Percentiles rank a stretch among this genome's conserved stretches.
Evolutionary conservation across 2,888 invertebrate genomes (phyloP).

Genomic region (Apamea sordens): DNA sequence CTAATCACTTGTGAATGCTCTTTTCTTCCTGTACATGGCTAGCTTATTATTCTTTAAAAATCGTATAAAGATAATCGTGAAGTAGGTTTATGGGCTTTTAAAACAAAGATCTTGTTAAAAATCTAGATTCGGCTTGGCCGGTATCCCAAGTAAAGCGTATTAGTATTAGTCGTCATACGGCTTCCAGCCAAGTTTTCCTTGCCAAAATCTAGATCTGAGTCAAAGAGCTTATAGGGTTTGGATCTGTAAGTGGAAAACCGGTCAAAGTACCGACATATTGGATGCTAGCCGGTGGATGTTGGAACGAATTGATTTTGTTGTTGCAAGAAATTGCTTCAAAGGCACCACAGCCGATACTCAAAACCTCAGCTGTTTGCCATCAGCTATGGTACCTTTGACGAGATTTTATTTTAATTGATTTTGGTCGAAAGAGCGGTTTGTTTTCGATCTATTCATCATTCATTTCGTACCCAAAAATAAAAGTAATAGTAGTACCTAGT

Average conservation of each 20-base stretch:
- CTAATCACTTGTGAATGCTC: not conserved
- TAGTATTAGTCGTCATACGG: slow-evolving; percentile 26
- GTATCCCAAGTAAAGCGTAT: slow-evolving; percentile 17
- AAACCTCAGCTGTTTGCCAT: not conserved
- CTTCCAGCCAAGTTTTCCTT: slow-evolving; percentile 46
- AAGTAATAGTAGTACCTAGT: too few relatives aligned
- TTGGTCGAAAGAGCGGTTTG: too few relatives aligned
- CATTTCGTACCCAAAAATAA: too few relatives aligned
- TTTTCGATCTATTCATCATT: not conserved
- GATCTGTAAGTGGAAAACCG: slow-evolving; percentile 17
- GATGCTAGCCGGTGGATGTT: not conserved
- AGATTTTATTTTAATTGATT: not conserved
- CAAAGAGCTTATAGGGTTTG: slow-evolving; percentile 43
- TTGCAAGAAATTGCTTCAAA: not conserved
- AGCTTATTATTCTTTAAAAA: not conserved
- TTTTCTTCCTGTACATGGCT: not conserved
- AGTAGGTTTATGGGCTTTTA: not conserved
- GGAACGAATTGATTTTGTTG: slow-evolving; percentile 27
- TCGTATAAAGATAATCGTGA: not conserved
- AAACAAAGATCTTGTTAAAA: not conserved
- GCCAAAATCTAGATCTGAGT: slow-evolving; percentile 52
- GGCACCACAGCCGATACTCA: not conserved
- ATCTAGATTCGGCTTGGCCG: slow-evolving; percentile 24
- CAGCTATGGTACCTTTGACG: not conserved
- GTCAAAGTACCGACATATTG: slow-evolving; percentile 27